Conservation (phyloP, 2,113 vertebrate species). For the Nipponia nippon region DNA sequence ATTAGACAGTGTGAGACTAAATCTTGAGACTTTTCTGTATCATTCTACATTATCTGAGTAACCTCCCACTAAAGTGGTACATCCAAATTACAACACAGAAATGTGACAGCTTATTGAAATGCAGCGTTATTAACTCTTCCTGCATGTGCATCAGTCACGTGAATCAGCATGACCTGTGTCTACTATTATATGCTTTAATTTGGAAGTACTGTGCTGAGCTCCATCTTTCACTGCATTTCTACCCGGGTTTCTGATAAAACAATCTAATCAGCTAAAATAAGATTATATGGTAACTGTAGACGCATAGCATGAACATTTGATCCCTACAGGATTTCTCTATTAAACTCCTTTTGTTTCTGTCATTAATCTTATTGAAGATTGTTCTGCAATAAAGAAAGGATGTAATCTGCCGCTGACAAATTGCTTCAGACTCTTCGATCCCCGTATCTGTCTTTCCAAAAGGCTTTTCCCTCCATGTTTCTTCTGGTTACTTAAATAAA, state of each 20-base stretch:
- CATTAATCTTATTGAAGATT: constrained; percentile 41
- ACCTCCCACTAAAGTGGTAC: neutral
- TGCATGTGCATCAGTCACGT: neutral
- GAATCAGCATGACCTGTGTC: neutral
- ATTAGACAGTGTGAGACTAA: neutral
- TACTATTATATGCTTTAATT: neutral
- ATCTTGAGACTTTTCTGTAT: neutral
- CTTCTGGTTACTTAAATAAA: neutral
- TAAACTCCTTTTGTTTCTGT: constrained; percentile 4
- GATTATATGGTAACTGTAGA: neutral
- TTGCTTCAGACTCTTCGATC: neutral
- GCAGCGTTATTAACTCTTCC: neutral
- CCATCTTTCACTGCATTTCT: neutral
- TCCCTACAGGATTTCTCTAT: constrained; percentile 3
- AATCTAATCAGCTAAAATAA: constrained; percentile 26
- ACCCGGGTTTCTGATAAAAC: neutral
- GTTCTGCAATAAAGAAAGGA: neutral
- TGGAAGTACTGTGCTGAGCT: neutral
- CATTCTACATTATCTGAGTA: neutral
- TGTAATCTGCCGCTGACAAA: constrained; percentile 33
- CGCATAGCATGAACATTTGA: neutral
- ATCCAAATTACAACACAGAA: neutral
- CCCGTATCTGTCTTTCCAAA: neutral
- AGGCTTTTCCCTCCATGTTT: neutral
- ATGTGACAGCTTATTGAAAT: neutral